These are phyloP conservation scores for Eutrigla gurnardus DNA, from an alignment of 2,797 vertebrate genomes.

Conservation along the genomic window DNA sequence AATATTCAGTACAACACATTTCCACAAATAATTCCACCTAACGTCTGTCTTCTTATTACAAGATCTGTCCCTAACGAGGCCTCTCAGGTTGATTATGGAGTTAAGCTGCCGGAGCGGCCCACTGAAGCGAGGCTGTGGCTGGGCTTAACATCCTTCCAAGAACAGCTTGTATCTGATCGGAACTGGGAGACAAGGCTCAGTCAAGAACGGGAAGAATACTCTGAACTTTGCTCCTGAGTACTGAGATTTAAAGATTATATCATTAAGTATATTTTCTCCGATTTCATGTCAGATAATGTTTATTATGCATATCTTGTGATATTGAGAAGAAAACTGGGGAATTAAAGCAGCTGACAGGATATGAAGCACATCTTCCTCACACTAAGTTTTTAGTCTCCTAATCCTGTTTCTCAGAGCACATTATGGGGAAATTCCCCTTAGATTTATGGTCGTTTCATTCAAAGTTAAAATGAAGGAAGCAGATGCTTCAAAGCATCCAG, in stretches of 20 bases:
- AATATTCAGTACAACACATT: slow-evolving; percentile 19
- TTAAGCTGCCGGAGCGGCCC: slow-evolving; percentile 61
- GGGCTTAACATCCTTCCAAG: slow-evolving; percentile 50
- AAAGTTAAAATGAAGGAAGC: slow-evolving; percentile 24
- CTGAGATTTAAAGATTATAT: slow-evolving; percentile 57
- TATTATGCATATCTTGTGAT: slow-evolving; percentile 39
- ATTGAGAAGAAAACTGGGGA: slow-evolving; percentile 49
- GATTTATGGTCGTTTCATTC: slow-evolving; percentile 29
- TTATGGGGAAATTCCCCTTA: slow-evolving; percentile 23
- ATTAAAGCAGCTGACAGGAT: slow-evolving; percentile 54
- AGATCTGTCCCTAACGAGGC: slow-evolving; percentile 43
- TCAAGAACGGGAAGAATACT: slow-evolving; percentile 31
- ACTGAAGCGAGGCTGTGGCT: slow-evolving; percentile 52
- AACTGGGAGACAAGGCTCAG: slow-evolving; percentile 32
- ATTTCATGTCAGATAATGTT: slow-evolving; percentile 26
- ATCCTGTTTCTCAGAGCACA: slow-evolving; percentile 39
- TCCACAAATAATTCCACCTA: slow-evolving; percentile 7
- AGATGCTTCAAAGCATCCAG: slow-evolving; percentile 34
- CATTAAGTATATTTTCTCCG: slow-evolving; percentile 20
- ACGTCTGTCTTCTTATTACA: slow-evolving; percentile 12
- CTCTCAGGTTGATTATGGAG: slow-evolving; percentile 67
- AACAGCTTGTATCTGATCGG: slow-evolving; percentile 42
- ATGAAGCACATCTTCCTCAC: slow-evolving; percentile 59
- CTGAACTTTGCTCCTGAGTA: slow-evolving; percentile 39
- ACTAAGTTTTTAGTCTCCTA: slow-evolving; percentile 35